Conservation (phyloP, 2,888 invertebrate genomes). For the Bellardia bayeri region DNA sequence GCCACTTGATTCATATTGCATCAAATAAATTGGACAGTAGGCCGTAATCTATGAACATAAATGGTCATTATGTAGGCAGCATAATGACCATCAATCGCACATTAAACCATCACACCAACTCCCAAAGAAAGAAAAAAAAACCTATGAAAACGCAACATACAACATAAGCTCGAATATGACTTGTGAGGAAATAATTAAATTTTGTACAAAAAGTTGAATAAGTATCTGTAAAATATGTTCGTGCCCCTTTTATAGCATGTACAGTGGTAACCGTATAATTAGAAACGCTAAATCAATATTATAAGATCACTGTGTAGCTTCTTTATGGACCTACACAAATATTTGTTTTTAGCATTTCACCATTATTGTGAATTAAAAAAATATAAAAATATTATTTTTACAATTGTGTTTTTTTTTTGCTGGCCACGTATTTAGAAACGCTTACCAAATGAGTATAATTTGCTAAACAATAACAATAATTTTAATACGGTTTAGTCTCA, state of each 20-base stretch:
- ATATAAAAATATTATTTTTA: no score
- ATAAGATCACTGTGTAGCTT: no score
- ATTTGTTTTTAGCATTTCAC: no score
- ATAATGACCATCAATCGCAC: constrained; percentile 37
- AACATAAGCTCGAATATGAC: neutral
- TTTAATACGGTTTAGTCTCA: no score
- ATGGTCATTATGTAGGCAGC: constrained; percentile 60
- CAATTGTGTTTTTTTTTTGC: no score
- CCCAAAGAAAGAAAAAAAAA: neutral
- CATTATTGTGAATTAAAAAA: no score
- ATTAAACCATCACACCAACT: neutral
- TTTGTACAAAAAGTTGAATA: constrained; percentile 20
- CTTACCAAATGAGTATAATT: no score
- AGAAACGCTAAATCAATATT: no score
- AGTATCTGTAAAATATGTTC: constrained; percentile 48
- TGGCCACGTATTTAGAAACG: no score
- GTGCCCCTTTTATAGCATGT: neutral
- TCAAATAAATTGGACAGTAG: constrained; percentile 47
- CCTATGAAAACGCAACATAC: neutral
- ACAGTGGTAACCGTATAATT: no score
- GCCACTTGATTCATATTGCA: constrained; percentile 44
- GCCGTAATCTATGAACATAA: constrained; percentile 30
- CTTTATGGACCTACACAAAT: no score
- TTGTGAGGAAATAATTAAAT: constrained; percentile 25
- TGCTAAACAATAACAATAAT: no score